These are phyloP conservation scores for Pelochelys cantorii DNA, from an alignment of 2,797 vertebrate species.

Conservation along the genomic window DNA sequence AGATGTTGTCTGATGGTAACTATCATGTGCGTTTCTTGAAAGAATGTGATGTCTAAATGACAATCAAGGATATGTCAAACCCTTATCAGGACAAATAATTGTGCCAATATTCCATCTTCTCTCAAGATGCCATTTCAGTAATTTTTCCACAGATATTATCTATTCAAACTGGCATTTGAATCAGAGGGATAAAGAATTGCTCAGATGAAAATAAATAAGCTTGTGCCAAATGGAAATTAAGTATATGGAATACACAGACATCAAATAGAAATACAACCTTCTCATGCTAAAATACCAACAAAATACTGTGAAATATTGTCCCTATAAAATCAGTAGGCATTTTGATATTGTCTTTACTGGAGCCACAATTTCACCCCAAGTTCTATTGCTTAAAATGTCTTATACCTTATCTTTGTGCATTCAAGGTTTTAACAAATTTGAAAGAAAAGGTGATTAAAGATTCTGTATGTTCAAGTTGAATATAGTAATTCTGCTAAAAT, in stretches of 20 bases:
- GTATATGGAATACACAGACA: background rate
- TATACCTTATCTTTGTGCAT: background rate
- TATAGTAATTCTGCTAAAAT: background rate
- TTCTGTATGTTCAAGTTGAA: background rate
- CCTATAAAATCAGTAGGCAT: background rate
- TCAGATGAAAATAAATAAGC: slow-evolving; percentile 36
- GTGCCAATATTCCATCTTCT: slow-evolving; percentile 35
- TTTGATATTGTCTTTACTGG: background rate
- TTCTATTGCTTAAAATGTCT: background rate
- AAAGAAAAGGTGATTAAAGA: background rate
- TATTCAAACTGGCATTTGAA: slow-evolving; percentile 25
- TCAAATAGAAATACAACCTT: background rate
- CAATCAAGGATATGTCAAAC: slow-evolving; percentile 37
- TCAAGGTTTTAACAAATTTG: background rate
- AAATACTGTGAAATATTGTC: background rate
- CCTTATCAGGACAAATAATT: slow-evolving; percentile 35
- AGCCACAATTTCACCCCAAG: background rate
- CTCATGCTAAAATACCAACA: background rate
- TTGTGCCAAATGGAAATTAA: background rate
- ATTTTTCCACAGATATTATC: slow-evolving; percentile 14
- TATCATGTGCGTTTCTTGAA: slow-evolving; percentile 30
- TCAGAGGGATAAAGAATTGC: slow-evolving; percentile 28
- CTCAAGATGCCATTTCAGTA: slow-evolving; percentile 26
- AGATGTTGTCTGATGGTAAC: slow-evolving; percentile 21
- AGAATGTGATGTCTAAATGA: slow-evolving; percentile 45